phyloP scores from a whole-genome alignment of 1,140 invertebrate genomes.

The Ceratosolen fusciceps region DNA sequence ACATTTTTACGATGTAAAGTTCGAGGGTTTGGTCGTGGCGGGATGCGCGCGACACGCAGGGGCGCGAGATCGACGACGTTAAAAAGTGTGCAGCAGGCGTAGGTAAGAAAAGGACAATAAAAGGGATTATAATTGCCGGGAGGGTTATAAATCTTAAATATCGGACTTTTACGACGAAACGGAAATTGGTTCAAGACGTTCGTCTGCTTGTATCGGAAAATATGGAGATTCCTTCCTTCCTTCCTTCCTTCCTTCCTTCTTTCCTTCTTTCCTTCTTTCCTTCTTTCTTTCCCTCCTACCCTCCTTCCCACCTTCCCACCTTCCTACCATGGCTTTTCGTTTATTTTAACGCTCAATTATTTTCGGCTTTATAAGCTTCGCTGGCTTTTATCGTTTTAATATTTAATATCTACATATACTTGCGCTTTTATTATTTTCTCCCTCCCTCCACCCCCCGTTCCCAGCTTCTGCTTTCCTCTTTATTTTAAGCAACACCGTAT shows the following conservation, averaged over 20 bases:
- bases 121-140: conserved; percentile 71
- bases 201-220: conserved; percentile 54
- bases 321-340: conserved; percentile 36
- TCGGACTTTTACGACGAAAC: conserved; percentile 66
- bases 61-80: conserved; percentile 51
- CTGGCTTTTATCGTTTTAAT: conserved; percentile 21
- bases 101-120: conserved; percentile 61
- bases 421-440: too few relatives aligned
- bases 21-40: conserved; percentile 59
- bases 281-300: too few relatives aligned
- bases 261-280: too few relatives aligned
- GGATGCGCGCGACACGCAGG: conserved; percentile 52
- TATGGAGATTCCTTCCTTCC: conserved; percentile 47
- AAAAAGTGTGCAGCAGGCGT: conserved; percentile 53
- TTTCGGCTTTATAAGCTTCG: conserved; percentile 41
- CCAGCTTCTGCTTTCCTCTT: too few relatives aligned
- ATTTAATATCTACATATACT: neutral
- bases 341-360: conserved; percentile 49
- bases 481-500: too few relatives aligned
- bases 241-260: too few relatives aligned
- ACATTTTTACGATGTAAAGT: conserved; percentile 71
- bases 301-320: too few relatives aligned
- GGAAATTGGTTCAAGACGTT: conserved; percentile 68
- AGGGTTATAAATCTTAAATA: conserved; percentile 68
- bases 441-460: too few relatives aligned